These are phyloP conservation scores for Arion vulgaris DNA, from an alignment of 1,140 invertebrate species.

Conservation along the genomic window DNA sequence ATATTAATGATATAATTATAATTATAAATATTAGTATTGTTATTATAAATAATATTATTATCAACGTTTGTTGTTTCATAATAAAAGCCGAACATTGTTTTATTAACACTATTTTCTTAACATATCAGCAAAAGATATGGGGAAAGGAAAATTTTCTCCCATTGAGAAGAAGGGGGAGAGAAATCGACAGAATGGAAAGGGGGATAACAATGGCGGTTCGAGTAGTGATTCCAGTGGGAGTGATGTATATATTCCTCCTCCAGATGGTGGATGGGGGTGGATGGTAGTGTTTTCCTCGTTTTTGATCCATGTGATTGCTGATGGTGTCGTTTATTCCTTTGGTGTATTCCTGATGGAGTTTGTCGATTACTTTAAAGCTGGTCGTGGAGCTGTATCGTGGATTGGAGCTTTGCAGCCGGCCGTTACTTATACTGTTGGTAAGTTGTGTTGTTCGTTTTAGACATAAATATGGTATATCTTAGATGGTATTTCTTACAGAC, in stretches of 20 bases:
- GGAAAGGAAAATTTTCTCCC: neutral
- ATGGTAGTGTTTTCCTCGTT: slow-evolving; percentile 96
- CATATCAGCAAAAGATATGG: neutral
- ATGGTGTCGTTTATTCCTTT: slow-evolving; percentile 80
- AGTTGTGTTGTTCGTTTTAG: too few relatives aligned
- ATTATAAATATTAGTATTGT: too few relatives aligned
- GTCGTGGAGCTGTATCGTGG: slow-evolving; percentile 92
- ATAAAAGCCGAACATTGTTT: too few relatives aligned
- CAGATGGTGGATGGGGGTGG: slow-evolving; percentile 83
- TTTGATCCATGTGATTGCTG: slow-evolving; percentile 98
- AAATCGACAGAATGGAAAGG: neutral
- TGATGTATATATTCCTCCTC: slow-evolving; percentile 41
- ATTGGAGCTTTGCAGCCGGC: slow-evolving; percentile 68
- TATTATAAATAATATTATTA: too few relatives aligned
- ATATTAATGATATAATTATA: too few relatives aligned
- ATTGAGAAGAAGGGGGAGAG: neutral
- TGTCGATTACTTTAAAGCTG: slow-evolving; percentile 85
- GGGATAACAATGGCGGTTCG: neutral
- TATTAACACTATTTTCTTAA: too few relatives aligned
- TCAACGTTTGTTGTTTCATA: too few relatives aligned
- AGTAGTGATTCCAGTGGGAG: neutral
- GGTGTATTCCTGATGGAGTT: slow-evolving; percentile 78
- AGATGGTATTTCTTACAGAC: too few relatives aligned
- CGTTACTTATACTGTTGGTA: slow-evolving; percentile 65
- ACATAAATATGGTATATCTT: too few relatives aligned